Evolutionary conservation across 2,797 vertebrate species (phyloP).

Genomic region (Hipposideros larvatus): DNA sequence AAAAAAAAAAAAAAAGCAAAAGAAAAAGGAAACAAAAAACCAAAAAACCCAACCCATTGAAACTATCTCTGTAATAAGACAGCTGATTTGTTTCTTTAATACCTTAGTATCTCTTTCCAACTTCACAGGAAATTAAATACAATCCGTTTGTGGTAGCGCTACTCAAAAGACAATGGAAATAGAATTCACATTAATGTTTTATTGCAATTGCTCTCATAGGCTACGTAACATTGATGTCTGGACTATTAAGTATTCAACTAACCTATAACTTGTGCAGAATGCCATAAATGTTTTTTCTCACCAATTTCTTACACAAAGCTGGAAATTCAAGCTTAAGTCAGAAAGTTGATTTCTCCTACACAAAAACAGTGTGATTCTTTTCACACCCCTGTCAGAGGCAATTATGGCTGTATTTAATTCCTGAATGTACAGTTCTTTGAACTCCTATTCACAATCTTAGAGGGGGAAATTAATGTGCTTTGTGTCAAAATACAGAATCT

Average conservation of each 20-base stretch:
- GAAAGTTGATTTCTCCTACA: conserved; percentile 66
- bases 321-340: conserved; percentile 64
- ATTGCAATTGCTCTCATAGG: not conserved
- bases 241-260: conserved; percentile 38
- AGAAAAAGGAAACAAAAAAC: conserved; percentile 38
- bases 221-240: conserved; percentile 36
- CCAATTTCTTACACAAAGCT: conserved; percentile 70
- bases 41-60: not conserved
- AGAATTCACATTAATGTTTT: not conserved
- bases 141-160: conserved; percentile 3
- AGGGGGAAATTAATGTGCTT: conserved; percentile 41
- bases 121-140: conserved; percentile 53
- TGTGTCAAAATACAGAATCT: conserved; percentile 48
- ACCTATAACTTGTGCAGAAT: conserved; percentile 9
- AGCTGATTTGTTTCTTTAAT: conserved; percentile 58
- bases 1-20: conserved; percentile 5
- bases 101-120: conserved; percentile 48
- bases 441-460: conserved; percentile 64
- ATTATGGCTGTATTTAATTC: conserved; percentile 78
- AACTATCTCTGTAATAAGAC: conserved; percentile 61
- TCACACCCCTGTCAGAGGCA: conserved; percentile 62
- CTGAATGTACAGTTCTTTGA: conserved; percentile 76
- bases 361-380: conserved; percentile 63
- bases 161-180: conserved; percentile 55
- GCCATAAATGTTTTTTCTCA: conserved; percentile 30